Conservation (phyloP, 2,888 invertebrate genomes). For the Timema cristinae region DNA sequence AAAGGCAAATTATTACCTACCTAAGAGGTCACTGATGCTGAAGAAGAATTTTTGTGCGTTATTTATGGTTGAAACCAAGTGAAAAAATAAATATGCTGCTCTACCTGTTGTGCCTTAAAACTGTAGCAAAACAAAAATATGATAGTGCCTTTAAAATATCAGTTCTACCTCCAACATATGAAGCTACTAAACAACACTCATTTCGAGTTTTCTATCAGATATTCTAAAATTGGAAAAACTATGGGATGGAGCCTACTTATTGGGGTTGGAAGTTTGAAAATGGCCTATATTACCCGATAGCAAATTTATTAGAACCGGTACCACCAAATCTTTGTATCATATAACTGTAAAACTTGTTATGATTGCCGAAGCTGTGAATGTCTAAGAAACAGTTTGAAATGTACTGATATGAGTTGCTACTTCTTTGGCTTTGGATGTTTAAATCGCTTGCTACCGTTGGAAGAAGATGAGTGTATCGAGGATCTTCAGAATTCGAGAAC, state of each 20-base stretch:
- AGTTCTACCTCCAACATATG: constrained; percentile 1
- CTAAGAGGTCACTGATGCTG: not conserved
- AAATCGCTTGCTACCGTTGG: not conserved
- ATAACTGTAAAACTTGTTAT: not conserved
- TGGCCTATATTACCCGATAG: not conserved
- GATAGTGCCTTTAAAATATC: not conserved
- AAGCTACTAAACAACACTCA: not conserved
- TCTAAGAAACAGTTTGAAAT: constrained; percentile 1
- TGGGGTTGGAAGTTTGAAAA: not conserved
- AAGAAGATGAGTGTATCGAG: not conserved
- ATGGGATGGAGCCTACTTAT: not conserved
- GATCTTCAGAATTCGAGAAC: not conserved
- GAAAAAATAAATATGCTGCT: not conserved
- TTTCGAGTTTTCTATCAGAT: not conserved
- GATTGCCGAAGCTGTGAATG: not conserved
- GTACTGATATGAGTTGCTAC: not conserved
- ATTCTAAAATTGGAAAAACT: not conserved
- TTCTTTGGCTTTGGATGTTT: not conserved
- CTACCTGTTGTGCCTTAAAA: not conserved
- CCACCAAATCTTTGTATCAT: not conserved
- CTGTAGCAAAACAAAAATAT: not conserved
- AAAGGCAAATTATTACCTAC: not conserved
- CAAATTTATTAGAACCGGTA: not conserved
- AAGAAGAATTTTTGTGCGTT: not conserved
- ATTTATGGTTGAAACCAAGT: not conserved